These are phyloP conservation scores for Meloidogyne floridensis DNA, from an alignment of 1,140 invertebrate genomes.

Conservation along the genomic window DNA sequence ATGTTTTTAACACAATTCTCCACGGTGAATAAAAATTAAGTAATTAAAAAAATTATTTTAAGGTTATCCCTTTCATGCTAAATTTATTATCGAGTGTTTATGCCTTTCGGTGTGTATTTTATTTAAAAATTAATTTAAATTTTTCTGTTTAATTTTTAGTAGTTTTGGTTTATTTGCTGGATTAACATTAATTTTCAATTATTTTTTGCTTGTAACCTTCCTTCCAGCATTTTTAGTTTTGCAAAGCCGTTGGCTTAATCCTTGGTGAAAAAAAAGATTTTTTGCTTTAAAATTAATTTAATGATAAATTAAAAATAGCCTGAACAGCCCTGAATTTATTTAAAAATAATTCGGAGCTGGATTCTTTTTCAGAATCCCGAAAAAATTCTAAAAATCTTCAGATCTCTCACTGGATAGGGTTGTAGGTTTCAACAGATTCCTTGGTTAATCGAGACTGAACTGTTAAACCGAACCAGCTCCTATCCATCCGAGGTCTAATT, in stretches of 20 bases:
- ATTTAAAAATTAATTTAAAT: background rate
- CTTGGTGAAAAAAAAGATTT: constrained; percentile 5
- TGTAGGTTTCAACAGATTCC: no score
- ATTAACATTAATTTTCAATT: constrained; percentile 60
- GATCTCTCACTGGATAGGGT: no score
- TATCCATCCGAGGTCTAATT: no score
- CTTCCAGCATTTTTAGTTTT: constrained; percentile 58
- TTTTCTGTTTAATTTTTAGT: constrained; percentile 37
- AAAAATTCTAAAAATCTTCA: no score
- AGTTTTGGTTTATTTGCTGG: constrained; percentile 64
- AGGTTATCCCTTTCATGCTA: constrained; percentile 59
- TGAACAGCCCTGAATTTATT: no score
- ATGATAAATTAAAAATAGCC: no score
- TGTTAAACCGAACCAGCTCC: no score
- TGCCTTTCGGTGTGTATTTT: constrained; percentile 56
- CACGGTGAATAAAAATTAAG: constrained; percentile 27
- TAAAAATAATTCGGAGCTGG: no score
- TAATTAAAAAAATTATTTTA: constrained; percentile 39
- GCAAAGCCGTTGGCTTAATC: constrained; percentile 47
- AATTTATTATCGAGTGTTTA: constrained; percentile 60
- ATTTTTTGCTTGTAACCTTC: constrained; percentile 61
- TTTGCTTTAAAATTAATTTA: no score
- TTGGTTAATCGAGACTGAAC: no score
- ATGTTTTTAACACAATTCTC: constrained; percentile 66
- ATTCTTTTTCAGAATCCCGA: no score